A percentile compares a stretch with the other conserved stretches of the same genome.
phyloP scores from a whole-genome alignment of 1,140 invertebrate species.

The Drosophila grimshawi region DNA sequence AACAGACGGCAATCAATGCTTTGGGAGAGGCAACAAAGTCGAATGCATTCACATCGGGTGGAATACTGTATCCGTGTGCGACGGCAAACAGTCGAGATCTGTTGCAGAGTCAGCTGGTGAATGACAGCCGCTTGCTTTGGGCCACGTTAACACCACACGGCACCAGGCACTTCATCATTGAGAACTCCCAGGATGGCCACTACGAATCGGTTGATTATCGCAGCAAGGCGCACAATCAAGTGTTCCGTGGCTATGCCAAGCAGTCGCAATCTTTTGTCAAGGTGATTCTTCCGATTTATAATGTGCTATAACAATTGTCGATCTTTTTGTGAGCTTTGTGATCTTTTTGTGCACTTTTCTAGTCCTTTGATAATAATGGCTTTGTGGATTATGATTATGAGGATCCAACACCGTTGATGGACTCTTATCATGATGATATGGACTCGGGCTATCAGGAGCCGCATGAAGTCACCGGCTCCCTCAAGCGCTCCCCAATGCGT shows the following conservation, averaged over 20 bases:
- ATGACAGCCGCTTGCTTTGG: conserved; percentile 89
- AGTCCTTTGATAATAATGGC: conserved; percentile 89
- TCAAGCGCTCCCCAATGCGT: conserved; percentile 85
- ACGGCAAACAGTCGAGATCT: conserved; percentile 74
- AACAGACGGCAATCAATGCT: conserved; percentile 76
- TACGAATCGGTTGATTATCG: conserved; percentile 90
- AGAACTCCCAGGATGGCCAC: conserved; percentile 87
- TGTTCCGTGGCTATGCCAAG: conserved; percentile 74
- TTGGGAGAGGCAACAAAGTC: conserved; percentile 80
- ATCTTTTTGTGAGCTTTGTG: not conserved
- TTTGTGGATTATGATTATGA: conserved; percentile 91
- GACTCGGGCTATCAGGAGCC: conserved; percentile 85
- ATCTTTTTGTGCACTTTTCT: conserved; percentile 52
- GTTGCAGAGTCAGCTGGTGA: conserved; percentile 84
- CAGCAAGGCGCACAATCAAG: conserved; percentile 70
- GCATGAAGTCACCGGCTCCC: conserved; percentile 85
- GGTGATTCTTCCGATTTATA: conserved; percentile 26
- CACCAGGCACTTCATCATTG: conserved; percentile 89
- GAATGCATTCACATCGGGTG: conserved; percentile 79
- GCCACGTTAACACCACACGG: conserved; percentile 92
- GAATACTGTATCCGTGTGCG: conserved; percentile 78
- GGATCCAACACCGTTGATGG: conserved; percentile 89
- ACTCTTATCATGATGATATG: conserved; percentile 89
- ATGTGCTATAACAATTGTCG: not conserved
- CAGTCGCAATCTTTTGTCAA: conserved; percentile 70